phyloP scores from a whole-genome alignment of 2,113 vertebrate species.

The Trinectes maculatus region DNA sequence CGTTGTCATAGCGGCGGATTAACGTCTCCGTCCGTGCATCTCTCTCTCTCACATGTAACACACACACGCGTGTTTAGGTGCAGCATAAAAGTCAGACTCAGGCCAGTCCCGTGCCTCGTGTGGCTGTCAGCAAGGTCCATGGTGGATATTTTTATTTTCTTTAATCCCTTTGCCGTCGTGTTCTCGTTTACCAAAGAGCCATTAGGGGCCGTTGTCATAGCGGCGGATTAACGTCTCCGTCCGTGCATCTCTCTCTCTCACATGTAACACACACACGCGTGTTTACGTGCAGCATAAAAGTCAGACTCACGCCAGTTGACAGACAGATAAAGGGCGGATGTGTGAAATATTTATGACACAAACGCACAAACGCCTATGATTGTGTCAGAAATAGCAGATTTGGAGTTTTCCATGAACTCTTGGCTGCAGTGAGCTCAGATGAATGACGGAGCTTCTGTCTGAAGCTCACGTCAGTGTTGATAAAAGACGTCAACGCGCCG shows the following conservation, averaged over 20 bases:
- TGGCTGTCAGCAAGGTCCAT: slow-evolving; percentile 49
- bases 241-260: not conserved
- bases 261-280: not conserved
- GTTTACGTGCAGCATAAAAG: not conserved
- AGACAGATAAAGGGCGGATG: no score
- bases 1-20: slow-evolving; percentile 28
- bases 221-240: slow-evolving; percentile 9
- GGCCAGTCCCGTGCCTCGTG: slow-evolving; percentile 49
- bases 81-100: no score
- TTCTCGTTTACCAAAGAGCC: slow-evolving; percentile 66
- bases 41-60: not conserved
- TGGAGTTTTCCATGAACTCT: no score
- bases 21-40: slow-evolving; percentile 1
- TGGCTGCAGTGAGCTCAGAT: slow-evolving; percentile 15
- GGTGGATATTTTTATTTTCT: slow-evolving; percentile 55
- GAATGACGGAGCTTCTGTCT: slow-evolving; percentile 45
- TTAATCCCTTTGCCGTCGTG: slow-evolving; percentile 60
- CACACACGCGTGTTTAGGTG: not conserved
- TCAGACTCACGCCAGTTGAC: no score
- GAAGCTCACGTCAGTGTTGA: slow-evolving; percentile 29
- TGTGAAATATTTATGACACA: no score
- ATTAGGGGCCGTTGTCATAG: slow-evolving; percentile 57
- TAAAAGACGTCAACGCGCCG: slow-evolving; percentile 44
- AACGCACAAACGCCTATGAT: no score
- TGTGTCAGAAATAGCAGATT: no score